Conservation (phyloP, 1,140 invertebrate species). For the Danaus melanippus region DNA sequence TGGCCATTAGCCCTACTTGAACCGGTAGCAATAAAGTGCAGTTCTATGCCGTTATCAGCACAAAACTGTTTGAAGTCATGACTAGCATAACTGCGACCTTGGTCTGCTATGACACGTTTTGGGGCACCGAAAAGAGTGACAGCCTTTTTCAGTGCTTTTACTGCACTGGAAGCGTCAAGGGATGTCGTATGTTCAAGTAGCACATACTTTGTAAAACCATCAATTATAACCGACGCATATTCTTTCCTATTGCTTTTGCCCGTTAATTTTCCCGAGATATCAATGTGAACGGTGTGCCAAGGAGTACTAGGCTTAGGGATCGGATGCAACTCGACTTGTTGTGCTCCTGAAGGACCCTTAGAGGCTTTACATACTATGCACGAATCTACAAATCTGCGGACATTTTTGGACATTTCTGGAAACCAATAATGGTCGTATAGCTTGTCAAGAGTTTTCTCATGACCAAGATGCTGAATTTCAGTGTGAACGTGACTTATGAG, state of each 20-base stretch:
- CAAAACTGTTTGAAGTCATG: constrained; percentile 12
- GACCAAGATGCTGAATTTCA: constrained; percentile 16
- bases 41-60: constrained; percentile 14
- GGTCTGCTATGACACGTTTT: constrained; percentile 14
- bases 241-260: constrained; percentile 18
- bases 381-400: constrained; percentile 15
- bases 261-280: constrained; percentile 10
- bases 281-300: constrained; percentile 16
- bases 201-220: constrained; percentile 17
- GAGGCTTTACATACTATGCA: constrained; percentile 21
- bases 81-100: constrained; percentile 15
- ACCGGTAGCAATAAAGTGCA: constrained; percentile 19
- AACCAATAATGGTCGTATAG: constrained; percentile 26
- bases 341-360: constrained; percentile 19
- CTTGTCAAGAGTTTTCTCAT: constrained; percentile 11
- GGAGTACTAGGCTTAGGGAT: constrained; percentile 12
- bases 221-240: constrained; percentile 13
- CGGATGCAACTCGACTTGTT: constrained; percentile 10
- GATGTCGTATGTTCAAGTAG: constrained; percentile 16
- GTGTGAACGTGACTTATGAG: constrained; percentile 18
- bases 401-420: constrained; percentile 21
- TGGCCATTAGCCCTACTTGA: constrained; percentile 20
- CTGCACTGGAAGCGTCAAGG: constrained; percentile 7
- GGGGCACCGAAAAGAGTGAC: constrained; percentile 11
- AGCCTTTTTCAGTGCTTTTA: constrained; percentile 6